Evolutionary conservation across 2,113 vertebrate genomes (phyloP), one percentile per base, ranked within the genome.

Genomic region (Butorides virescens): DNA sequence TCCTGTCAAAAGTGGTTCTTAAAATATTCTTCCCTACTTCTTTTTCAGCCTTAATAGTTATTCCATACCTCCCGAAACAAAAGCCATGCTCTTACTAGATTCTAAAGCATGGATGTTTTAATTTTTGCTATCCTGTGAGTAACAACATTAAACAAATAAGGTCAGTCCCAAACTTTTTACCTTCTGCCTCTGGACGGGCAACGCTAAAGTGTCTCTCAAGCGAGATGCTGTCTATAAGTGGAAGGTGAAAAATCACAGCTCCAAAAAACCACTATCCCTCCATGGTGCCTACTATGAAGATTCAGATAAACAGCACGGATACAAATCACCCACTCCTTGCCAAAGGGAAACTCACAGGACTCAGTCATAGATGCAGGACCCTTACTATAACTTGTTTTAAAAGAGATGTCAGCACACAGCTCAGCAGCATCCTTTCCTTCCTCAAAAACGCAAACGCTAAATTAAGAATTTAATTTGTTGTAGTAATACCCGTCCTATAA

Each of bases 311-410:
- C 0, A n/a, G 42, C 42, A 67, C 4, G 4, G 7, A 9, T 3
- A 42, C 30, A 30, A 75, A 39, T 9, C 70, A 71, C 37, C 42
- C 37, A 4, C 65, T 74, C 36, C 78, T 4, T 15, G 50, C 65
- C 72, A 14, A 16, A 37, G 11, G 32, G 72, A 39, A 10, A 1
- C 46, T 8, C n/a, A 11, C 5, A 32, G 36, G 66, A 8, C 32
- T 20, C 68, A 9, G n/a, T 18, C 47, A 13, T 0, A 10, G 46
- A 15, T 0, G 16, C 37, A 25, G 1, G 0, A 8, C 63, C 44
- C 32, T 19, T 30, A 19, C 13, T 0, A 4, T 0, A 67, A 58
- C 30, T 2, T 11, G 50, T 15, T 52, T 10, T 10, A 13, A 34
- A 26, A 46, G 22, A 29, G 30, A 6, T 2, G 11, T 5, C 72